Conservation (phyloP, 2,113 vertebrate species). For the Ivindomyrus marchei region DNA sequence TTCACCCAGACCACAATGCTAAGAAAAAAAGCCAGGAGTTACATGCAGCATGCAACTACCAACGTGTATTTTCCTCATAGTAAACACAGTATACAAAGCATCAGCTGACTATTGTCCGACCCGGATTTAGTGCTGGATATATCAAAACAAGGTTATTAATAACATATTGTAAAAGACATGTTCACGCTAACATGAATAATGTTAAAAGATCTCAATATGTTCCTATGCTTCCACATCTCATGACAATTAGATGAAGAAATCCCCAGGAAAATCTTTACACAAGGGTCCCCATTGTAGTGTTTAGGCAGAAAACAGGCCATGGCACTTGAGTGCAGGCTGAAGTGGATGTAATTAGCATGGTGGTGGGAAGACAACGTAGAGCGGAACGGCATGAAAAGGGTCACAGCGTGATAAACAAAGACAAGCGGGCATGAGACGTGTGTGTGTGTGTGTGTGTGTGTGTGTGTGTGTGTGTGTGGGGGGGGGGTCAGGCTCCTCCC, state of each 20-base stretch:
- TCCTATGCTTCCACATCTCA: not conserved
- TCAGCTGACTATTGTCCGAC: not conserved
- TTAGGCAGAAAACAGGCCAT: not conserved
- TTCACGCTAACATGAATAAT: not conserved
- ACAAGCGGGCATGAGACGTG: not conserved
- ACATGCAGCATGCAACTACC: not conserved
- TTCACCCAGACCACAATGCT: not conserved
- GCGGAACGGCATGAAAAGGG: not conserved
- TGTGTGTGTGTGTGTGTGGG: not conserved
- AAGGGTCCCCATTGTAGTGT: not conserved
- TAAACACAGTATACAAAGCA: not conserved
- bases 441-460: not conserved
- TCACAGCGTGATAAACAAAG: not conserved
- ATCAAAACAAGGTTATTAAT: not conserved
- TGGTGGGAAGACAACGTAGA: not conserved
- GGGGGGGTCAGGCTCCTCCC: conserved; percentile 30
- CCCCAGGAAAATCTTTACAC: not conserved
- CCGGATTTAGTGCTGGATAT: not conserved
- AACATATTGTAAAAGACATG: not conserved
- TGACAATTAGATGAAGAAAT: not conserved
- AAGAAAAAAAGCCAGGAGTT: not conserved
- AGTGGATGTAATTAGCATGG: not conserved
- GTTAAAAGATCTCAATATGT: not conserved
- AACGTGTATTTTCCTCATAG: not conserved
- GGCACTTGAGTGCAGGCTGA: not conserved